Percentiles rank a stretch among this genome's conserved stretches.
phyloP scores from a whole-genome alignment of 1,140 invertebrate species.

The Leptopilina clavipes region DNA sequence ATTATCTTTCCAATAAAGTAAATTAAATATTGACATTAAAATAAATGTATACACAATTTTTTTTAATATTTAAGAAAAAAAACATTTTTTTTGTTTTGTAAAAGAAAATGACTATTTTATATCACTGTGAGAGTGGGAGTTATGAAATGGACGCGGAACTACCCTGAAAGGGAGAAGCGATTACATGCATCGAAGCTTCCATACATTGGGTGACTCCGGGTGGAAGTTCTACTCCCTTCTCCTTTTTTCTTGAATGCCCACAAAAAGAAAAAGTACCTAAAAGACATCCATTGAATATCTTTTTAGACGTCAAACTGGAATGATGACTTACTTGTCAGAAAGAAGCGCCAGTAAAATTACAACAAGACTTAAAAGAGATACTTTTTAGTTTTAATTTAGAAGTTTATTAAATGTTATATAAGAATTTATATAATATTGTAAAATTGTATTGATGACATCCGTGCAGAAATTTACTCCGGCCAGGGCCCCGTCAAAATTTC shows the following conservation, averaged over 20 bases:
- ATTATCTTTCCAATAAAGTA: neutral
- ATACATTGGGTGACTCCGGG: constrained; percentile 67
- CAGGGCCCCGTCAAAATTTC: too few relatives aligned
- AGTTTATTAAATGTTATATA: neutral
- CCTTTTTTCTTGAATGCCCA: constrained; percentile 48
- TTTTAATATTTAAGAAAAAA: neutral
- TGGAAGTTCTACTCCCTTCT: constrained; percentile 65
- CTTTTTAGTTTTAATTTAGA: neutral
- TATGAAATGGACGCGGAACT: constrained; percentile 13
- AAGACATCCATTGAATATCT: constrained; percentile 12
- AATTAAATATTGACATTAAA: neutral
- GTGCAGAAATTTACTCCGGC: too few relatives aligned
- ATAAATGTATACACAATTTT: neutral
- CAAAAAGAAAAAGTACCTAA: constrained; percentile 1
- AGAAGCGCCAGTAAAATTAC: neutral
- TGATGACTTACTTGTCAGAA: neutral
- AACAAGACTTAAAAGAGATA: neutral
- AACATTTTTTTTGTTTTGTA: neutral
- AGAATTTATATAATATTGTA: too few relatives aligned
- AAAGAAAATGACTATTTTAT: neutral
- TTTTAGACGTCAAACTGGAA: constrained; percentile 18
- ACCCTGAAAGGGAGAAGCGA: constrained; percentile 65
- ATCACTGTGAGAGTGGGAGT: constrained; percentile 10
- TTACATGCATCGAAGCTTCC: constrained; percentile 68
- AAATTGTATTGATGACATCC: too few relatives aligned